Conservation (phyloP, 2,888 invertebrate species). For the Trissolcus japonicus region DNA sequence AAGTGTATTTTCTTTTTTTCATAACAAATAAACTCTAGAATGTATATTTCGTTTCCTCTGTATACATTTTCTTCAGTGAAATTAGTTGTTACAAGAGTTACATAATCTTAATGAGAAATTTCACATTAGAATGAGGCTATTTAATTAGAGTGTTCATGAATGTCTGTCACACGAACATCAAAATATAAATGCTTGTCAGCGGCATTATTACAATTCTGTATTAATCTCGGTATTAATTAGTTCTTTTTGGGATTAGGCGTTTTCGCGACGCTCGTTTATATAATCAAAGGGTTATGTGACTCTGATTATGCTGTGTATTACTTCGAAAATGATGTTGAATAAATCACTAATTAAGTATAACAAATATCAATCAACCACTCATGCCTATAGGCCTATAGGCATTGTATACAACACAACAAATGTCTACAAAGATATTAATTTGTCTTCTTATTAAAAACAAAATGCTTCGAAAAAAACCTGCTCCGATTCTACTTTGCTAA, state of each 20-base stretch:
- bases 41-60: background rate
- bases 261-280: background rate
- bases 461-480: no score
- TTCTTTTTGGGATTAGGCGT: slow-evolving; percentile 4
- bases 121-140: background rate
- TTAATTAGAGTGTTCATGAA: slow-evolving; percentile 8
- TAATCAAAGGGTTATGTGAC: slow-evolving; percentile 4
- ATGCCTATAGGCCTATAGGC: no score
- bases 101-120: slow-evolving; percentile 16
- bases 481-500: no score
- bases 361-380: no score
- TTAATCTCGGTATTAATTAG: slow-evolving; percentile 22
- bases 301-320: background rate
- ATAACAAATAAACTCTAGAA: no score
- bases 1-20: no score
- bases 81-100: background rate
- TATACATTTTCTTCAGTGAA: background rate
- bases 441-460: no score
- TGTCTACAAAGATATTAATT: no score
- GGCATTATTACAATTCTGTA: slow-evolving; percentile 5
- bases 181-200: background rate
- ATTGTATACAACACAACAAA: no score
- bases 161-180: background rate
- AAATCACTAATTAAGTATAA: no score
- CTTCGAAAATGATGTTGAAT: no score